Evolutionary conservation across 2,113 vertebrate genomes (phyloP).

Genomic region (Copsychus sechellarum): DNA sequence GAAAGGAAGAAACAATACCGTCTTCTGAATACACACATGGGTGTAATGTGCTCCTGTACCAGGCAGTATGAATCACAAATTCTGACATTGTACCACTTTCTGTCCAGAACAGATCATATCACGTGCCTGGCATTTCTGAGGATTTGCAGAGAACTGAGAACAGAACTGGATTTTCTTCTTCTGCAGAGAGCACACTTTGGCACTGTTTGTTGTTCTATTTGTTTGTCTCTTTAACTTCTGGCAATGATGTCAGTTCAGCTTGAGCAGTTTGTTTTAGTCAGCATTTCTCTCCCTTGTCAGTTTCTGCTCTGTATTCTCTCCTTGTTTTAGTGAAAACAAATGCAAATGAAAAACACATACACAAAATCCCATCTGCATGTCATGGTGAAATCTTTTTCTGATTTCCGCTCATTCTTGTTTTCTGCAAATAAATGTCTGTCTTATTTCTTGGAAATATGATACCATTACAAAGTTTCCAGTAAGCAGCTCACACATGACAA

Average conservation of each 20-base stretch:
- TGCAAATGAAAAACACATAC: neutral
- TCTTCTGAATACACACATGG: neutral
- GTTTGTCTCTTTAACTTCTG: neutral
- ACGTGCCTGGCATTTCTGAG: neutral
- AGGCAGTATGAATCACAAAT: neutral
- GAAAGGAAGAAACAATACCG: neutral
- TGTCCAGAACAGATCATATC: neutral
- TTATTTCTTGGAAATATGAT: neutral
- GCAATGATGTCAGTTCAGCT: neutral
- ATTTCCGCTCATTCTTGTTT: neutral
- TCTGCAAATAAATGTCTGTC: neutral
- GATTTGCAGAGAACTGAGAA: neutral
- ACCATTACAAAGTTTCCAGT: neutral
- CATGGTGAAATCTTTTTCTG: neutral
- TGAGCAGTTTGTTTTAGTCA: neutral
- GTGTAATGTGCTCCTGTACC: fast-evolving
- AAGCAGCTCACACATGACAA: neutral
- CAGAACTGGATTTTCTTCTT: conserved; percentile 4
- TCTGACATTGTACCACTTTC: neutral
- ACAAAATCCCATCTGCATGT: neutral
- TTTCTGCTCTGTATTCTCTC: neutral
- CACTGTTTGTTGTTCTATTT: neutral
- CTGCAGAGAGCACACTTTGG: neutral
- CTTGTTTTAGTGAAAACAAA: neutral
- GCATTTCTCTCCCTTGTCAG: neutral